Evolutionary conservation across 1,140 invertebrate species (phyloP).

Genomic region (Seison nebaliae): DNA sequence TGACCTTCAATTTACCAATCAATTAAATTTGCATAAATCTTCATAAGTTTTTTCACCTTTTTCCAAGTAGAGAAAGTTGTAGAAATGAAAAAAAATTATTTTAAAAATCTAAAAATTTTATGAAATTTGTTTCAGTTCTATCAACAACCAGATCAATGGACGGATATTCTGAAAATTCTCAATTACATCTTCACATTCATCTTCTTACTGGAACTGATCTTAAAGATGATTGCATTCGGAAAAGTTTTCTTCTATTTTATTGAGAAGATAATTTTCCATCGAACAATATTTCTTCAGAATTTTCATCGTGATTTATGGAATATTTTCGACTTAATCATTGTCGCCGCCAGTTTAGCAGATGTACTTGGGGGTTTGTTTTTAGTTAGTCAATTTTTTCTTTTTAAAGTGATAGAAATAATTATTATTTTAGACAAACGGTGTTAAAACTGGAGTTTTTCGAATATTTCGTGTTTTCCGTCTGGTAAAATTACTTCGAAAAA

Average conservation of each 20-base stretch:
- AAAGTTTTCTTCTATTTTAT: neutral
- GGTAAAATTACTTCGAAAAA: neutral
- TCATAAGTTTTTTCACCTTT: too few relatives aligned
- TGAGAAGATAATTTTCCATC: too few relatives aligned
- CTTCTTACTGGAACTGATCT: constrained; percentile 84
- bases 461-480: constrained; percentile 2
- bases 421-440: neutral
- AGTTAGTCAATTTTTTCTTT: too few relatives aligned
- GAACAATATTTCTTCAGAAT: constrained; percentile 47
- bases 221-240: constrained; percentile 64
- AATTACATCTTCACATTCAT: constrained; percentile 93
- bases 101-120: too few relatives aligned
- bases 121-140: constrained; percentile 45
- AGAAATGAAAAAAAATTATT: too few relatives aligned
- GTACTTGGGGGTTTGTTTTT: constrained; percentile 64
- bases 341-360: constrained; percentile 93
- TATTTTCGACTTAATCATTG: constrained; percentile 96
- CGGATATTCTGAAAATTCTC: constrained; percentile 56
- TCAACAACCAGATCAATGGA: constrained; percentile 52
- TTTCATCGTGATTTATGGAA: constrained; percentile 99
- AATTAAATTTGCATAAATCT: too few relatives aligned
- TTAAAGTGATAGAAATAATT: neutral
- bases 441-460: constrained; percentile 6
- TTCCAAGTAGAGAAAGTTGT: too few relatives aligned
- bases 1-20: too few relatives aligned